Conservation (phyloP, 1,140 invertebrate species). For the Habropoda laboriosa region DNA sequence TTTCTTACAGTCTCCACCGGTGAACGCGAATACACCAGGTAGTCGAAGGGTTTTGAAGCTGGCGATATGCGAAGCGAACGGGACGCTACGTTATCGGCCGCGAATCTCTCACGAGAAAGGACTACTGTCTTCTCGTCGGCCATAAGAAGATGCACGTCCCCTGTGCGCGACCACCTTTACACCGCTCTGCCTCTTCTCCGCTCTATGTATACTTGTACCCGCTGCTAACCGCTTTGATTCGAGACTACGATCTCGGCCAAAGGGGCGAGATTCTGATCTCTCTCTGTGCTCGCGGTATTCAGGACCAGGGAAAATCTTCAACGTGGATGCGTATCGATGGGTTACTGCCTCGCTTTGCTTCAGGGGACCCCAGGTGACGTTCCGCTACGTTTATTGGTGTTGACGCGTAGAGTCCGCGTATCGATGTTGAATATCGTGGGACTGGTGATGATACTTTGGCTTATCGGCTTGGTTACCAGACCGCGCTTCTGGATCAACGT, state of each 20-base stretch:
- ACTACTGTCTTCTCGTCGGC: slow-evolving; percentile 70
- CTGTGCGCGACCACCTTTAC: slow-evolving; percentile 29
- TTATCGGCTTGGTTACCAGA: slow-evolving; percentile 4
- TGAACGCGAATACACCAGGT: slow-evolving; percentile 22
- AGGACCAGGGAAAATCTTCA: slow-evolving; percentile 4
- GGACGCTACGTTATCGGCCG: slow-evolving; percentile 63
- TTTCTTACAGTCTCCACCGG: neutral
- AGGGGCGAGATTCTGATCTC: slow-evolving; percentile 32
- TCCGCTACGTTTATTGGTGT: slow-evolving; percentile 35
- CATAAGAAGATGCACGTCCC: slow-evolving; percentile 65
- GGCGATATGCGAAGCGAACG: slow-evolving; percentile 32
- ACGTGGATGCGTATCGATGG: slow-evolving; percentile 17
- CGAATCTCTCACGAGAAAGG: slow-evolving; percentile 66
- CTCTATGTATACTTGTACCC: slow-evolving; percentile 22
- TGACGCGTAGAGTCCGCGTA: slow-evolving; percentile 33
- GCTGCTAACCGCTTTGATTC: slow-evolving; percentile 44
- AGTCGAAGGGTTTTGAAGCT: slow-evolving; percentile 41
- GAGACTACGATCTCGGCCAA: slow-evolving; percentile 31
- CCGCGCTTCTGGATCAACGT: neutral
- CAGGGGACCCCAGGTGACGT: neutral
- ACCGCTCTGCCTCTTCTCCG: slow-evolving; percentile 36
- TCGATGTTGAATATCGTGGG: slow-evolving; percentile 37
- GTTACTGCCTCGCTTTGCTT: too few relatives aligned
- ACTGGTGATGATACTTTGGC: slow-evolving; percentile 4
- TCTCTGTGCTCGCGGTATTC: neutral